Evolutionary conservation across 2,797 vertebrate genomes (phyloP).

Genomic region (Scolopax rusticola): DNA sequence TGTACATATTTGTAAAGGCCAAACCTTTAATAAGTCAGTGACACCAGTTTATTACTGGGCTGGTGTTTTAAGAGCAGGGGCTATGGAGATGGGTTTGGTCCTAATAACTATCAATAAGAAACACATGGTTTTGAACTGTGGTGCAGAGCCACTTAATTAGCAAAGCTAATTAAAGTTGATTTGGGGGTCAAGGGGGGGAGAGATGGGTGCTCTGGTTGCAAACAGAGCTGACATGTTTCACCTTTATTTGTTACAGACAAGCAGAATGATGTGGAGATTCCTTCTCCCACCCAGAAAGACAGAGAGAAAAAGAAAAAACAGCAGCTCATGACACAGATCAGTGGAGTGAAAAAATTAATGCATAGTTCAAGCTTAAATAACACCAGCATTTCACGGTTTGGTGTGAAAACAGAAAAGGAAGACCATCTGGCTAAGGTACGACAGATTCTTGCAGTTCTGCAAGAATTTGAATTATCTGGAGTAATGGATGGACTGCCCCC

Average conservation of each 20-base stretch:
- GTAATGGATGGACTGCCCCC: background rate
- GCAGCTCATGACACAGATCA: slow-evolving; percentile 97
- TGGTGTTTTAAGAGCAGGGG: background rate
- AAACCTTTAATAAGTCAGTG: background rate
- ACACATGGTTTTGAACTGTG: background rate
- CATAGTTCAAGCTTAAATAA: slow-evolving; percentile 90
- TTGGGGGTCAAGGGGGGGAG: background rate
- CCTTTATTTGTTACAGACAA: slow-evolving; percentile 85
- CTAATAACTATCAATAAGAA: background rate
- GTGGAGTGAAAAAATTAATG: slow-evolving; percentile 93
- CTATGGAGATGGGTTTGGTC: background rate
- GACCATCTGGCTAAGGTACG: slow-evolving; percentile 93
- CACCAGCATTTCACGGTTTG: slow-evolving; percentile 89
- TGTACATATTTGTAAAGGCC: background rate
- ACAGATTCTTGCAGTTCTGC: background rate
- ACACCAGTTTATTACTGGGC: background rate
- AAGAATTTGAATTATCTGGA: background rate
- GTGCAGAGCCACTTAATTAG: background rate
- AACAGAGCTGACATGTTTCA: background rate
- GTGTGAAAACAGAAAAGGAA: slow-evolving; percentile 95
- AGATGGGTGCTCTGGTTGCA: background rate
- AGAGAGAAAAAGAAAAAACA: slow-evolving; percentile 95
- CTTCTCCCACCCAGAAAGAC: slow-evolving; percentile 92
- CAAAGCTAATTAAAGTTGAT: background rate
- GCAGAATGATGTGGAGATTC: slow-evolving; percentile 97